Conservation (phyloP, 1,140 invertebrate species). For the Oryzaephilus surinamensis region DNA sequence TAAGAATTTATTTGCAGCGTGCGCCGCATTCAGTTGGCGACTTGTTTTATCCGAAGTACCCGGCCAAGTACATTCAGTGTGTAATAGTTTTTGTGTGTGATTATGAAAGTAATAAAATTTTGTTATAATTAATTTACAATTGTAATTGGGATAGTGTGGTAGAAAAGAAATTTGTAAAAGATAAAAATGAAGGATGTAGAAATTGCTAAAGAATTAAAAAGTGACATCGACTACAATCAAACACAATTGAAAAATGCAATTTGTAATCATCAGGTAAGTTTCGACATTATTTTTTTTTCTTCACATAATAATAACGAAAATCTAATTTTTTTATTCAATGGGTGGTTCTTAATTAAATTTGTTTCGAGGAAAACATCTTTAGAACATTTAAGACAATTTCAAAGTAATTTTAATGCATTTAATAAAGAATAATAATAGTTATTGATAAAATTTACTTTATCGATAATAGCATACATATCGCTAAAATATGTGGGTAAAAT, state of each 20-base stretch:
- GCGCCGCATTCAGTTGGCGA: constrained; percentile 3
- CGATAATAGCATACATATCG: too few species aligned
- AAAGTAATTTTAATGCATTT: too few species aligned
- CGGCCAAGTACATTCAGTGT: constrained; percentile 4
- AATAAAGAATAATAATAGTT: too few species aligned
- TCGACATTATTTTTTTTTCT: constrained; percentile 15
- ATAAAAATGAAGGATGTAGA: constrained; percentile 41
- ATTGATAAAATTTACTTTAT: too few species aligned
- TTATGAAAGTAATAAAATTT: constrained; percentile 1
- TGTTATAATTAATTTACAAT: neutral
- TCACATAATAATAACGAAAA: neutral
- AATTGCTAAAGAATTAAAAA: constrained; percentile 52
- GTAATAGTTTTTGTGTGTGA: constrained; percentile 7
- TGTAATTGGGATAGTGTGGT: neutral
- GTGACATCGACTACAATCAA: constrained; percentile 51
- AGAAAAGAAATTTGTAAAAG: neutral
- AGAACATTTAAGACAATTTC: neutral
- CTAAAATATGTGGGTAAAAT: neutral
- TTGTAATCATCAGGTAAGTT: constrained; percentile 53
- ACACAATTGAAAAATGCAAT: constrained; percentile 55
- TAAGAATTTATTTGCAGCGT: too few species aligned
- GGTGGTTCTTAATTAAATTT: neutral
- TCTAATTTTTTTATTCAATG: neutral
- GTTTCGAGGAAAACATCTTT: neutral
- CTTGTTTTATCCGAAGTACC: neutral